Evolutionary conservation across 2,888 invertebrate genomes (phyloP).

Genomic region (Prosapia bicincta): DNA sequence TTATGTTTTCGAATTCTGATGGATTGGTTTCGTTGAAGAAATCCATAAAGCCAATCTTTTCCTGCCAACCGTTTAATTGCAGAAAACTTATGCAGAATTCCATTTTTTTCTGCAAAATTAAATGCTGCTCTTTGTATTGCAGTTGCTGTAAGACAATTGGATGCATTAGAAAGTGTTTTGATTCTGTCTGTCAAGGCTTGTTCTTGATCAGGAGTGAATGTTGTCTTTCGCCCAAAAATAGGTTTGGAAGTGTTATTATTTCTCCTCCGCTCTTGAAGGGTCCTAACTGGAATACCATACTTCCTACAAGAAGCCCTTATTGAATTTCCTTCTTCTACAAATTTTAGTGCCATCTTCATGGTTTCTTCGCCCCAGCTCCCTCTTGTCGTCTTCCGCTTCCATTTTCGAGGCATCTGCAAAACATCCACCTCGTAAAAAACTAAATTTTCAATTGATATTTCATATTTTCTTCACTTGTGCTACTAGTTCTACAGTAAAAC

Average conservation of each 20-base stretch:
- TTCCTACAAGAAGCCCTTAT: not conserved
- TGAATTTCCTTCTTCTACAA: too few species aligned
- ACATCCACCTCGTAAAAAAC: too few species aligned
- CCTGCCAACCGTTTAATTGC: conserved; percentile 6
- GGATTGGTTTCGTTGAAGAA: not conserved
- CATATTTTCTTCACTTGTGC: too few species aligned
- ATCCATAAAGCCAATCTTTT: not conserved
- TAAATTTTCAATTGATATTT: too few species aligned
- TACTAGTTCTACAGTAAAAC: too few species aligned
- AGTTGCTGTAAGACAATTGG: conserved; percentile 23
- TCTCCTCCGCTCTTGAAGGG: conserved; percentile 4
- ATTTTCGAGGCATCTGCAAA: too few species aligned
- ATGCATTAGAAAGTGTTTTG: conserved; percentile 7
- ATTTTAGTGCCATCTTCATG: too few species aligned
- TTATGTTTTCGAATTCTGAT: not conserved
- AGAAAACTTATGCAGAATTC: conserved; percentile 25
- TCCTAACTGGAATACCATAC: conserved; percentile 7
- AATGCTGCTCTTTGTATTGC: conserved; percentile 29
- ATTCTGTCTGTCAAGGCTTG: not conserved
- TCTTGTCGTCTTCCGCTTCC: too few species aligned
- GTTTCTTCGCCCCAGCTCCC: too few species aligned
- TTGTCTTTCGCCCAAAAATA: not conserved
- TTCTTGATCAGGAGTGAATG: conserved; percentile 3
- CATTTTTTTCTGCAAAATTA: conserved; percentile 27
- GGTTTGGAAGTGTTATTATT: not conserved